Evolutionary conservation across 2,888 invertebrate species (phyloP).

Genomic region (Seira musarum): DNA sequence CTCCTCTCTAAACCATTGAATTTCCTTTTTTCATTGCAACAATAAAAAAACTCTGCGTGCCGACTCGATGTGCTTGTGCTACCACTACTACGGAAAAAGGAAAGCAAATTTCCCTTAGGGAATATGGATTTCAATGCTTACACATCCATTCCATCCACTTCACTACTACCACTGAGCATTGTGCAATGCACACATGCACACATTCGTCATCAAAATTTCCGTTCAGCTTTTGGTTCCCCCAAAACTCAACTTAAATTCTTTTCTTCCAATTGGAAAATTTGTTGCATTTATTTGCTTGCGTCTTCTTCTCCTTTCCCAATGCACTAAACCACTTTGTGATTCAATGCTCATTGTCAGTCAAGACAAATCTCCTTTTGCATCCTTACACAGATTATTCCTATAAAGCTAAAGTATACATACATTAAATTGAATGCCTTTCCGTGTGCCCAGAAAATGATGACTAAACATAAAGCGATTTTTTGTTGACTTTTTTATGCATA

Average conservation of each 20-base stretch:
- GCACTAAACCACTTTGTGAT: conserved; percentile 29
- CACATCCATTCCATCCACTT: conserved; percentile 16
- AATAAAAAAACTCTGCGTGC: conserved; percentile 29
- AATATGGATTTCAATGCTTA: conserved; percentile 47
- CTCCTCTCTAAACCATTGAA: conserved; percentile 51
- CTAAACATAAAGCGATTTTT: not conserved
- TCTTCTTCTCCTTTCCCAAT: too few relatives aligned
- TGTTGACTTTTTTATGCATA: not conserved
- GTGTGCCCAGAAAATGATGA: not conserved
- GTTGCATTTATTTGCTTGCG: conserved; percentile 26
- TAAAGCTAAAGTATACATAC: not conserved
- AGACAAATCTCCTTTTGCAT: not conserved
- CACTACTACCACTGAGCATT: too few relatives aligned
- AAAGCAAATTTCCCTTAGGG: conserved; percentile 55
- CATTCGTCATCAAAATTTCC: not conserved
- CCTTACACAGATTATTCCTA: not conserved
- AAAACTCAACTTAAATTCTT: too few relatives aligned
- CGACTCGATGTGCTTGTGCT: conserved; percentile 29
- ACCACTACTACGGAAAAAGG: too few relatives aligned
- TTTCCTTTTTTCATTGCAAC: conserved; percentile 44
- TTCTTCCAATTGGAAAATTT: conserved; percentile 29
- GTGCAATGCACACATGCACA: not conserved
- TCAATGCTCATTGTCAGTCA: too few relatives aligned
- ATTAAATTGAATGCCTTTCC: not conserved
- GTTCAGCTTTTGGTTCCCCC: conserved; percentile 19